Conservation (phyloP, 1,140 invertebrate species). For the Anadara kagoshimensis region DNA sequence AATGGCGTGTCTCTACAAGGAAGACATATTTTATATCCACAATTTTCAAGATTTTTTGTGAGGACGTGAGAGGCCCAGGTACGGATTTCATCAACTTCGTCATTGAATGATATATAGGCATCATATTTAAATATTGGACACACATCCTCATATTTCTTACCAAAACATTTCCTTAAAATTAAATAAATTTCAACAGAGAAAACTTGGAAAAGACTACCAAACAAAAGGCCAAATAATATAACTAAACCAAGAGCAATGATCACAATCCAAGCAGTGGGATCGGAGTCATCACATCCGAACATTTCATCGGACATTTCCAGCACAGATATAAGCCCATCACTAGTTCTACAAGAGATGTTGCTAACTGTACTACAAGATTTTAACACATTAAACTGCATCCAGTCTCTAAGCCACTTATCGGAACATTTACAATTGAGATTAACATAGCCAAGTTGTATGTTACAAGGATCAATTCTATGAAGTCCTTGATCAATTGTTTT, state of each 20-base stretch:
- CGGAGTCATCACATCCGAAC: neutral
- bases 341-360: neutral
- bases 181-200: slow-evolving; percentile 24
- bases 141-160: neutral
- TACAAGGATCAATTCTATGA: neutral
- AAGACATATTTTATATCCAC: slow-evolving; percentile 10
- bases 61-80: slow-evolving; percentile 8
- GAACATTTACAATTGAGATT: neutral
- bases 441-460: neutral
- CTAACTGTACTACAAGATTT: neutral
- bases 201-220: neutral
- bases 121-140: slow-evolving; percentile 14
- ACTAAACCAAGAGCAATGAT: neutral
- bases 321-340: neutral
- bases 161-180: neutral
- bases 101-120: slow-evolving; percentile 25
- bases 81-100: neutral
- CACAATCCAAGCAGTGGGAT: neutral
- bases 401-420: neutral
- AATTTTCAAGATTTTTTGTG: neutral
- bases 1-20: neutral
- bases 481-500: neutral
- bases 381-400: neutral
- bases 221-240: neutral
- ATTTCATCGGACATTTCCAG: neutral